These are phyloP conservation scores for Cygnus atratus DNA, from an alignment of 2,113 vertebrate species.

Conservation along the genomic window DNA sequence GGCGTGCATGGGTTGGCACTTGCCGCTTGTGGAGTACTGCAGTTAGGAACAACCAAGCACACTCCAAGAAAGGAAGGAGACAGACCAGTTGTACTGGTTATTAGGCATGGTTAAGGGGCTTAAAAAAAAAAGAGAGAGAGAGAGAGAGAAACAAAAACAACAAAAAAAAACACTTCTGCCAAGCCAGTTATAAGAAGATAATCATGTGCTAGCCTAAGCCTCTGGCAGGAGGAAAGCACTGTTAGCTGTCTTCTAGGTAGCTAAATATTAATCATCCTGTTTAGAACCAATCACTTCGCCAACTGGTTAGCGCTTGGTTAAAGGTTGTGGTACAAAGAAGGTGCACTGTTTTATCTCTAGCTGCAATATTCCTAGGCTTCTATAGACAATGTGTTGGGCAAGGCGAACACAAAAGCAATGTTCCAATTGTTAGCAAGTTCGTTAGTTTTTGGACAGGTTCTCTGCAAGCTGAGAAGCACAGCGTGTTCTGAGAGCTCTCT, in stretches of 20 bases:
- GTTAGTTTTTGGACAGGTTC: neutral
- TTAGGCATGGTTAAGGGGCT: conserved; percentile 42
- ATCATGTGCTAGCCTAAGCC: conserved; percentile 57
- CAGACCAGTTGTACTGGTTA: conserved; percentile 58
- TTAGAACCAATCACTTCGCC: conserved; percentile 43
- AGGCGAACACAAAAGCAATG: neutral
- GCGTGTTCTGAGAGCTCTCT: neutral
- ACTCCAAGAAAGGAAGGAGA: conserved; percentile 49
- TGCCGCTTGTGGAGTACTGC: neutral
- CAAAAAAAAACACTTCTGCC: neutral
- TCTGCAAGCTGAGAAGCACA: neutral
- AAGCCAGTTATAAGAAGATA: conserved; percentile 65
- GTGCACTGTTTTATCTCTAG: neutral
- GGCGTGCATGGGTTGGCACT: conserved; percentile 21
- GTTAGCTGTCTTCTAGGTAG: conserved; percentile 64
- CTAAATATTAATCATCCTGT: conserved; percentile 63
- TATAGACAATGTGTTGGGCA: neutral
- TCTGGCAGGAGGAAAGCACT: conserved; percentile 56
- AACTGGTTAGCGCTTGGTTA: conserved; percentile 41
- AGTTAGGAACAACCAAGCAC: conserved; percentile 39
- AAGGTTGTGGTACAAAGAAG: conserved; percentile 19
- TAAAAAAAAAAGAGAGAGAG: neutral
- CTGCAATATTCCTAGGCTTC: neutral
- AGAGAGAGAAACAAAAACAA: neutral
- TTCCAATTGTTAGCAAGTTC: neutral